These are phyloP conservation scores for Brachionus plicatilis DNA, from an alignment of 1,140 invertebrate species.

Conservation along the genomic window DNA sequence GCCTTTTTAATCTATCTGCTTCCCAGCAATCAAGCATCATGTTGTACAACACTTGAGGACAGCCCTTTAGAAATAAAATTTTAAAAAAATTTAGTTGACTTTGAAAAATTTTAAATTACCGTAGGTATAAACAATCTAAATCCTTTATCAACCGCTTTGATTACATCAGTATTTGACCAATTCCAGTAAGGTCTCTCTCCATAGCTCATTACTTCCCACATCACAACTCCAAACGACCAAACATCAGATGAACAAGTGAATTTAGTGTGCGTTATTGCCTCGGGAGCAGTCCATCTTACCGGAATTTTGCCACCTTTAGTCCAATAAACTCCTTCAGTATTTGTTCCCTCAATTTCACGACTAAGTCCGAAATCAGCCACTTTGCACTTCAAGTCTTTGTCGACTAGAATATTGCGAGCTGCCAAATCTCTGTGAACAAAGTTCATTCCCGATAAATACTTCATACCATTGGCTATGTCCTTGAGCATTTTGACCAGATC, in stretches of 20 bases:
- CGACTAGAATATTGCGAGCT: slow-evolving; percentile 94
- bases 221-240: slow-evolving; percentile 97
- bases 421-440: slow-evolving; percentile 69
- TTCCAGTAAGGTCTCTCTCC: slow-evolving; percentile 99
- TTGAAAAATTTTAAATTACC: slow-evolving; percentile 56
- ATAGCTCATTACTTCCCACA: slow-evolving; percentile 99
- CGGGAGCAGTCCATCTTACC: slow-evolving; percentile 96
- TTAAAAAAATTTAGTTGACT: neutral
- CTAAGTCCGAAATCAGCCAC: slow-evolving; percentile 98
- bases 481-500: slow-evolving; percentile 93
- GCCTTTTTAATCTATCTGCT: slow-evolving; percentile 89
- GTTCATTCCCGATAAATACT: slow-evolving; percentile 69
- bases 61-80: neutral
- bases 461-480: slow-evolving; percentile 95
- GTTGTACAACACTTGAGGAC: slow-evolving; percentile 78
- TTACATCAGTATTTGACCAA: slow-evolving; percentile 99
- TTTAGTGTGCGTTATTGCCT: slow-evolving; percentile 97
- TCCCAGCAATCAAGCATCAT: slow-evolving; percentile 99
- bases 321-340: slow-evolving; percentile 61
- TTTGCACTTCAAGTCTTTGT: slow-evolving; percentile 96
- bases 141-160: slow-evolving; percentile 95
- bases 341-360: slow-evolving; percentile 75
- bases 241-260: slow-evolving; percentile 97
- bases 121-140: slow-evolving; percentile 88
- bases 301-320: slow-evolving; percentile 98